Conservation (phyloP, 2,888 invertebrate species). For the Scaptomyza caliginosa region DNA sequence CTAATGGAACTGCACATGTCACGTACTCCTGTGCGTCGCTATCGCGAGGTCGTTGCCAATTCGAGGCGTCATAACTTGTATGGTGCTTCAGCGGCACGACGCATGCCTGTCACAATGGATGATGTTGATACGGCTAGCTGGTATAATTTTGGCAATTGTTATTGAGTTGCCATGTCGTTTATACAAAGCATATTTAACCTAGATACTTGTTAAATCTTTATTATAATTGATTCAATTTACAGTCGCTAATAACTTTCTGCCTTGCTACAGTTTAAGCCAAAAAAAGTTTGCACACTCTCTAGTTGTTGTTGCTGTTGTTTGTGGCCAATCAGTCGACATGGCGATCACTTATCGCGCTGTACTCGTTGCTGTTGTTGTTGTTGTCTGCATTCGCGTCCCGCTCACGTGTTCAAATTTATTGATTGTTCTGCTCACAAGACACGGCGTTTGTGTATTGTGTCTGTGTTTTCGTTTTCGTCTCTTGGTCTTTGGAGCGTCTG, state of each 20-base stretch:
- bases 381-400: conserved; percentile 71
- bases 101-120: conserved; percentile 42
- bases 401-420: conserved; percentile 85
- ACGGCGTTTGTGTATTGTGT: conserved; percentile 64
- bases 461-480: conserved; percentile 17
- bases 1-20: conserved; percentile 75
- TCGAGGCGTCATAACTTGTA: conserved; percentile 59
- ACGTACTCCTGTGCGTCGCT: conserved; percentile 53
- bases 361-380: conserved; percentile 41
- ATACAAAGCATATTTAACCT: too few relatives aligned
- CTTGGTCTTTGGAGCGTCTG: conserved; percentile 32
- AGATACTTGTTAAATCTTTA: too few relatives aligned
- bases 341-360: conserved; percentile 73
- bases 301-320: conserved; percentile 55
- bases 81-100: conserved; percentile 36
- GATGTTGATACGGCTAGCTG: conserved; percentile 54
- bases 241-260: conserved; percentile 32
- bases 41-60: conserved; percentile 68
- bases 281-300: conserved; percentile 19
- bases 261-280: conserved; percentile 10
- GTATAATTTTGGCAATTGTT: conserved; percentile 71
- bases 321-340: conserved; percentile 73
- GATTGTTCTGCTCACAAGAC: conserved; percentile 81
- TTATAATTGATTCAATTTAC: too few relatives aligned
- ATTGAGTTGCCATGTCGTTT: conserved; percentile 47